phyloP scores from a whole-genome alignment of 2,797 vertebrate species.

The Capromys pilorides region DNA sequence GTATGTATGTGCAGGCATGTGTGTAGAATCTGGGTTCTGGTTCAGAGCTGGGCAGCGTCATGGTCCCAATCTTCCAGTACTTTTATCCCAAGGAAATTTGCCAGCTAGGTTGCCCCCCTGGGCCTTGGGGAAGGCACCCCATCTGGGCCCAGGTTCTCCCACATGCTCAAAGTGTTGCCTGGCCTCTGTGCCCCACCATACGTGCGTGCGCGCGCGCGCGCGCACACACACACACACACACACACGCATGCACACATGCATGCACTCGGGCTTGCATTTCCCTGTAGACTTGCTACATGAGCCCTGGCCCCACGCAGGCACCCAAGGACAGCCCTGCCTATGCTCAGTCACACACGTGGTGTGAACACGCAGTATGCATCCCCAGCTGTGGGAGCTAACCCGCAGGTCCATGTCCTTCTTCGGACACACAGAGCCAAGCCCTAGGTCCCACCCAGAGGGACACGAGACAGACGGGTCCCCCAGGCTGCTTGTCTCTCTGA shows the following conservation, averaged over 20 bases:
- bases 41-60: background rate
- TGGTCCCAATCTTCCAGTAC: background rate
- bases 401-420: background rate
- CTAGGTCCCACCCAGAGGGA: background rate
- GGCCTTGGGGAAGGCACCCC: background rate
- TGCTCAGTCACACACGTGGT: background rate
- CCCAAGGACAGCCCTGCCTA: background rate
- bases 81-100: background rate
- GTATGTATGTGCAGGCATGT: fast-evolving
- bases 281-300: background rate
- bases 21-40: background rate
- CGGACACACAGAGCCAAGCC: background rate
- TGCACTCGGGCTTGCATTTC: background rate
- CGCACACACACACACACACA: background rate
- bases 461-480: conserved; percentile 31
- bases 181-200: background rate
- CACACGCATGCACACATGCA: too few relatives aligned
- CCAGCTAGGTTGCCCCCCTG: background rate
- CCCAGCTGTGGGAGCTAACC: background rate
- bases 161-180: background rate
- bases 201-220: background rate
- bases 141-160: background rate
- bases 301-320: background rate
- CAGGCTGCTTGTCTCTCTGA: conserved; percentile 43
- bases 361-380: background rate